Evolutionary conservation across 2,797 vertebrate genomes (phyloP), one percentile per base, ranked within the genome.

Genomic region (Myotis findleyi): DNA sequence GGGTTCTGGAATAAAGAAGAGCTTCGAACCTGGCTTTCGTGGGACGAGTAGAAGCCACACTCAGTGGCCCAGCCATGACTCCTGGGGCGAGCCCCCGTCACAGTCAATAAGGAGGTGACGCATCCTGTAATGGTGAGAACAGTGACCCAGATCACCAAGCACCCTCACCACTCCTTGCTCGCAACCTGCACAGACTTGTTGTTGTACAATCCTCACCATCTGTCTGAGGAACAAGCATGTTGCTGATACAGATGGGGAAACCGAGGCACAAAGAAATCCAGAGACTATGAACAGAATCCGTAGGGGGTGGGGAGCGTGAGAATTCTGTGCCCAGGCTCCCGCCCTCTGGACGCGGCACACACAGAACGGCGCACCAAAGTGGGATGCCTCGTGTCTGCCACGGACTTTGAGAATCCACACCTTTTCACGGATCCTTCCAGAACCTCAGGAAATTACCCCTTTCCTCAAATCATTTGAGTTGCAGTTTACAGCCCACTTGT

Each of bases 401-500:
- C 88, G 44, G 71, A 12, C 81, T 85, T 57, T 55, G 47, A 94
- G 59, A 82, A 55, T 49, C n/a, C 30, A 75, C 68, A 69, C 25
- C 41, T 76, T 81, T 38, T 59, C 77, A 77, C 25, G 13, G 41
- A 64, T 64, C n/a, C 9, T 83, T 87, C 38, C 76, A 55, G 86
- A 94, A 91, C 21, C 64, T 91, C 53, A 81, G 66, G 92, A 96
- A 96, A 92, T 73, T 21, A 76, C 53, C 83, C 51, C 21, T 80
- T 88, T 93, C 92, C 79, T 86, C 88, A 73, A 92, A 88, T 87
- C 27, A 44, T 89, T 68, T 21, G 59, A 30, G 57, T 68, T 72
- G 76, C 86, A 87, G 92, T 77, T 89, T 93, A 93, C 72, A 93
- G 47, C 18, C 75, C 83, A 53, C 92, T 96, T 90, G 69, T 71